phyloP scores from a whole-genome alignment of 2,888 invertebrate genomes.

The Leuctra nigra region DNA sequence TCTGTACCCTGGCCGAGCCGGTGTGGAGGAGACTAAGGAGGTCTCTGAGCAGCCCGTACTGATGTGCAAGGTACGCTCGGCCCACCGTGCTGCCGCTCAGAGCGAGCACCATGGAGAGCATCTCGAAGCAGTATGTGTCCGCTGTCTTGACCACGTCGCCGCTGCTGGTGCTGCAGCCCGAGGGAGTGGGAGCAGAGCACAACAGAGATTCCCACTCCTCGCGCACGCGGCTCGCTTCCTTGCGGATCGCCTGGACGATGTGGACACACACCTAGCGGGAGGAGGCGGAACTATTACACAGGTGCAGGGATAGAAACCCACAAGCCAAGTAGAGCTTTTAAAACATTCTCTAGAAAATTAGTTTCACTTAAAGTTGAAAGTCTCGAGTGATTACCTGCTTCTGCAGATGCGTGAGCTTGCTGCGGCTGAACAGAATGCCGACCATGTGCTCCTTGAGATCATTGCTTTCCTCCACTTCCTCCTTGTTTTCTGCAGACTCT shows the following conservation, averaged over 20 bases:
- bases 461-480: conserved; percentile 44
- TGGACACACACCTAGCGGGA: conserved; percentile 67
- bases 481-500: conserved; percentile 36
- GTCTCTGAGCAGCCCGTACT: conserved; percentile 76
- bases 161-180: conserved; percentile 17
- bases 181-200: conserved; percentile 36
- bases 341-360: no score
- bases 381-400: conserved; percentile 75
- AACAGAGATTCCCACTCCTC: conserved; percentile 83
- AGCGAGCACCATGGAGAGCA: conserved; percentile 91
- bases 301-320: no score
- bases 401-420: conserved; percentile 87
- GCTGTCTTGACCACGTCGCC: conserved; percentile 41
- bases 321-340: no score
- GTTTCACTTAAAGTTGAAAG: no score
- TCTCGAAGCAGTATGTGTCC: conserved; percentile 97
- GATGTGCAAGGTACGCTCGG: conserved; percentile 82
- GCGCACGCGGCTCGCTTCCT: conserved; percentile 77
- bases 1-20: conserved; percentile 88
- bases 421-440: conserved; percentile 89
- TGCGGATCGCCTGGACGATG: conserved; percentile 83
- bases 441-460: conserved; percentile 94
- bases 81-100: conserved; percentile 90
- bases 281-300: not conserved
- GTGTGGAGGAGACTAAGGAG: conserved; percentile 83